Conservation (phyloP, 2,888 invertebrate species). For the Tricholauxania praeusta region DNA sequence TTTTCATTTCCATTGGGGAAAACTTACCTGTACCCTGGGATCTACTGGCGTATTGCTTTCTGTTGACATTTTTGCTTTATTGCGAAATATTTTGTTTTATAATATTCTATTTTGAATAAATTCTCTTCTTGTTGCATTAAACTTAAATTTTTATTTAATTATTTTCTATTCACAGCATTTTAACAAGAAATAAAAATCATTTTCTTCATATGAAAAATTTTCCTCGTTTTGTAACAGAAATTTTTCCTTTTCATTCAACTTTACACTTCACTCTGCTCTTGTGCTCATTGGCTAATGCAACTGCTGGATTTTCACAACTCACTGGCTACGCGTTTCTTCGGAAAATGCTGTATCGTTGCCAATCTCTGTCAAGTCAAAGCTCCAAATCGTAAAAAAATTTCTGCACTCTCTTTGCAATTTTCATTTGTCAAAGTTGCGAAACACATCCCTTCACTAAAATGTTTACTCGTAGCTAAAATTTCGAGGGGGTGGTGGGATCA, state of each 20-base stretch:
- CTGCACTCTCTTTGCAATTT: background rate
- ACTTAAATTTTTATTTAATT: conserved; percentile 19
- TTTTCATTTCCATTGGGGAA: background rate
- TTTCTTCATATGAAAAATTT: conserved; percentile 23
- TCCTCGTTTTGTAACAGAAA: conserved; percentile 22
- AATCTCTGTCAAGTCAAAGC: conserved; percentile 13
- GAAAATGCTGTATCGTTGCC: conserved; percentile 18
- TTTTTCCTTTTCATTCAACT: conserved; percentile 9
- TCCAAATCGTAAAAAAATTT: conserved; percentile 12
- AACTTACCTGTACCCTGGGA: conserved; percentile 81
- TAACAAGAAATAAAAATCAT: conserved; percentile 18
- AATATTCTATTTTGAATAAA: conserved; percentile 3
- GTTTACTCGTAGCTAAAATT: too few relatives aligned
- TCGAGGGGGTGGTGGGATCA: conserved; percentile 1
- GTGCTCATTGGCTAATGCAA: background rate
- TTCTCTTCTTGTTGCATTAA: conserved; percentile 6
- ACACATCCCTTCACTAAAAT: conserved; percentile 1
- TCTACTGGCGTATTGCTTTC: conserved; percentile 78
- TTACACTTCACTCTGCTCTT: background rate
- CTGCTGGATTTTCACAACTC: conserved; percentile 24
- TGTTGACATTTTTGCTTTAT: conserved; percentile 56
- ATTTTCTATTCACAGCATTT: conserved; percentile 26
- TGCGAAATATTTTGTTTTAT: conserved; percentile 13
- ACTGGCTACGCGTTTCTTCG: conserved; percentile 20
- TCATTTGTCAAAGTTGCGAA: background rate